Conservation (phyloP, 2,888 invertebrate species). For the Catocala nupta region DNA sequence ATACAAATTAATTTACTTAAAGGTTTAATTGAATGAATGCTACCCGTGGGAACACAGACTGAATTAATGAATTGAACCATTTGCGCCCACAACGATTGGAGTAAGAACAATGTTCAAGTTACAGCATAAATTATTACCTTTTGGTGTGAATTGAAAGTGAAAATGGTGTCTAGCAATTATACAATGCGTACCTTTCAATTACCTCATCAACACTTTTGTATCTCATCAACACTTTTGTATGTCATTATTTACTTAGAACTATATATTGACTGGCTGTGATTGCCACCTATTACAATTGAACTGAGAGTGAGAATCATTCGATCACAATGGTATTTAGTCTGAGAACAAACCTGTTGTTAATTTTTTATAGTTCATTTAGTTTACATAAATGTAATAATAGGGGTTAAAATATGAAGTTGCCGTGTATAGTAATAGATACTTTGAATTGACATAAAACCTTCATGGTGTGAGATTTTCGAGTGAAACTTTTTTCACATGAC, state of each 20-base stretch:
- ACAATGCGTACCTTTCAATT: constrained; percentile 42
- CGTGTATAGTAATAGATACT: too few relatives aligned
- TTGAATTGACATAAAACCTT: too few relatives aligned
- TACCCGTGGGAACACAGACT: constrained; percentile 38
- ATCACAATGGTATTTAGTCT: too few relatives aligned
- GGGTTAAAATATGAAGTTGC: too few relatives aligned
- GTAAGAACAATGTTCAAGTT: constrained; percentile 44
- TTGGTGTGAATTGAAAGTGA: constrained; percentile 62
- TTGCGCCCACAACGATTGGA: constrained; percentile 38
- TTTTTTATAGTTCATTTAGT: too few relatives aligned
- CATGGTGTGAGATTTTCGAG: too few relatives aligned
- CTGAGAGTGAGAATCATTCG: too few relatives aligned
- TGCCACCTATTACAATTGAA: background rate
- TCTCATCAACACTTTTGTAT: constrained; percentile 29
- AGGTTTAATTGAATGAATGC: constrained; percentile 36
- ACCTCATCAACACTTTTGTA: constrained; percentile 38
- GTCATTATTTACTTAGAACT: constrained; percentile 38
- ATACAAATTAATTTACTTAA: constrained; percentile 27
- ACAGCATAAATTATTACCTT: constrained; percentile 52
- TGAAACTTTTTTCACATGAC: too few relatives aligned
- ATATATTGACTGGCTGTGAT: constrained; percentile 17
- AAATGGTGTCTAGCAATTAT: constrained; percentile 52
- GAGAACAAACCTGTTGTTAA: too few relatives aligned
- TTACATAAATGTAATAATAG: too few relatives aligned
- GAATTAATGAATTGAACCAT: constrained; percentile 33